A percentile compares a stretch with the other conserved stretches of the same genome.
phyloP scores from a whole-genome alignment of 2,113 vertebrate genomes.

The Salvelinus sp. region DNA sequence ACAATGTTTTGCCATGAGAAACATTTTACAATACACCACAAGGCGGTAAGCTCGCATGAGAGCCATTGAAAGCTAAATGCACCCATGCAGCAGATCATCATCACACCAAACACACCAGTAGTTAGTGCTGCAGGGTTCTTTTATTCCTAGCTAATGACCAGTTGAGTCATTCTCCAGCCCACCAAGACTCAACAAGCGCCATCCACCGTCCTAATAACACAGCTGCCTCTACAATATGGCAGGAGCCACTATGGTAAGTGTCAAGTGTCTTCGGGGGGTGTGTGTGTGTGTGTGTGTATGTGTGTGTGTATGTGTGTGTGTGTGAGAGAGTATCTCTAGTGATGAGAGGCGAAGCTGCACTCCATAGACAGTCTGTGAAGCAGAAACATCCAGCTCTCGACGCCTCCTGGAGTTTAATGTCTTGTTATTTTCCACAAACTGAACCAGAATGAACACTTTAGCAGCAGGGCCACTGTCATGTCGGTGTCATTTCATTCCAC shows the following conservation, averaged over 20 bases:
- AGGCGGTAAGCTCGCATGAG: background rate
- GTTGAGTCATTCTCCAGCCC: slow-evolving; percentile 56
- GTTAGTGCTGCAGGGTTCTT: slow-evolving; percentile 27
- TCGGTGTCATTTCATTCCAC: slow-evolving; percentile 47
- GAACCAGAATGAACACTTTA: slow-evolving; percentile 59
- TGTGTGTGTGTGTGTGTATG: slow-evolving; percentile 34
- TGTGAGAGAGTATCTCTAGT: slow-evolving; percentile 33
- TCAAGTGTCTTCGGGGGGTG: background rate
- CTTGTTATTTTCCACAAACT: slow-evolving; percentile 64
- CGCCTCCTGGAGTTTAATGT: slow-evolving; percentile 66
- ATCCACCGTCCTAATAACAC: slow-evolving; percentile 64
- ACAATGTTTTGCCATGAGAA: background rate
- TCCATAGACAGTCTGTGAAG: slow-evolving; percentile 44
- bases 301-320: slow-evolving; percentile 11
- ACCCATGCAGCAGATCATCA: slow-evolving; percentile 9
- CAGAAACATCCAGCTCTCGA: slow-evolving; percentile 52
- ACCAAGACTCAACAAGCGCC: slow-evolving; percentile 56
- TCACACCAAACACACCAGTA: slow-evolving; percentile 17
- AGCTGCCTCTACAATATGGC: slow-evolving; percentile 54
- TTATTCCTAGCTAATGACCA: slow-evolving; percentile 63
- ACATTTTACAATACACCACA: background rate
- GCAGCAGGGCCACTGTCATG: slow-evolving; percentile 43
- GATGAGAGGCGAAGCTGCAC: slow-evolving; percentile 55
- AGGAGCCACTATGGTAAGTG: slow-evolving; percentile 40
- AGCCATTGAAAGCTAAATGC: background rate